Percentiles rank a stretch among this genome's conserved stretches.
These are phyloP conservation scores for Phrynosoma blainvillii DNA, from an alignment of 2,113 vertebrate species.

Conservation along the genomic window DNA sequence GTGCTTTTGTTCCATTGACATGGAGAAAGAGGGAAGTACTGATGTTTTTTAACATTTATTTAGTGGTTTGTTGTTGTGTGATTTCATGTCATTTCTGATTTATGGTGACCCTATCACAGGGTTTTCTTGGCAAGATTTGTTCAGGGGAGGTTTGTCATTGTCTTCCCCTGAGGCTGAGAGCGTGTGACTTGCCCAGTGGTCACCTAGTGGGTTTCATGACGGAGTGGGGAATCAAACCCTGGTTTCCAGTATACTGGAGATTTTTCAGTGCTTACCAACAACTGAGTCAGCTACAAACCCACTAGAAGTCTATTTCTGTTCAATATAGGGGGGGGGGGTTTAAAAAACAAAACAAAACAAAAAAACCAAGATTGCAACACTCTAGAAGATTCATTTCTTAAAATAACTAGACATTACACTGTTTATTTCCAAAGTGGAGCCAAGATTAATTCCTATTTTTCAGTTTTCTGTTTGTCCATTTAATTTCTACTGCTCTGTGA, in stretches of 20 bases:
- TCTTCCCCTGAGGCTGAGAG: no score
- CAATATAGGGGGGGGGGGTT: no score
- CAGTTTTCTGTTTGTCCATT: not conserved
- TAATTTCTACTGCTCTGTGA: not conserved
- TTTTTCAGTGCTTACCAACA: not conserved
- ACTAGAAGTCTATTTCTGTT: not conserved
- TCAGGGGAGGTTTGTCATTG: no score
- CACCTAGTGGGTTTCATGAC: no score
- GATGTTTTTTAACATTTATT: not conserved
- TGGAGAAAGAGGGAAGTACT: not conserved
- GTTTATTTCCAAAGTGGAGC: not conserved
- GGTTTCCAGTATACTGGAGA: not conserved
- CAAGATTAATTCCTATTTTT: fast-evolving
- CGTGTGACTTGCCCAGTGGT: no score
- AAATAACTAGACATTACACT: not conserved
- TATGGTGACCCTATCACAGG: no score
- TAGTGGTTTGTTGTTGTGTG: not conserved
- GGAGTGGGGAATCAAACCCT: no score
- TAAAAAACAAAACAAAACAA: no score
- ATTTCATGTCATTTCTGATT: no score
- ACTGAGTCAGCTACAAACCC: not conserved
- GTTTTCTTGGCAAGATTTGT: no score
- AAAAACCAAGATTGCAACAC: not conserved
- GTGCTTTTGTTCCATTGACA: not conserved
- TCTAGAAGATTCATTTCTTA: not conserved